Evolutionary conservation across 1,140 invertebrate species (phyloP).

Genomic region (Pygmarrhopalites habei): DNA sequence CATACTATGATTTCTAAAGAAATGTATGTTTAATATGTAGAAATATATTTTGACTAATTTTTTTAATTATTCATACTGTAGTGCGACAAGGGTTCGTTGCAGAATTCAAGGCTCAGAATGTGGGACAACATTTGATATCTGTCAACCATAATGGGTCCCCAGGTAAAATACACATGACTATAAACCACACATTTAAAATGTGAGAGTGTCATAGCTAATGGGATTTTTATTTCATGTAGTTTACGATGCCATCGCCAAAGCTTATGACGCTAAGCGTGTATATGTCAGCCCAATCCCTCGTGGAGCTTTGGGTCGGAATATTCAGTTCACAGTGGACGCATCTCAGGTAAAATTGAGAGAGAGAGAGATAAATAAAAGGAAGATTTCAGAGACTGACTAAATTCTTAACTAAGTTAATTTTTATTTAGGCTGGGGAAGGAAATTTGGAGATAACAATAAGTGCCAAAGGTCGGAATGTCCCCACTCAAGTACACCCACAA

Average conservation of each 20-base stretch:
- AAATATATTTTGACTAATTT: background rate
- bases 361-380: too few species aligned
- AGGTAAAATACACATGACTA: too few species aligned
- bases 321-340: conserved; percentile 89
- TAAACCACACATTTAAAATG: too few species aligned
- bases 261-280: conserved; percentile 84
- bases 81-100: conserved; percentile 63
- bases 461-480: conserved; percentile 85
- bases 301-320: conserved; percentile 68
- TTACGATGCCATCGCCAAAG: too few species aligned
- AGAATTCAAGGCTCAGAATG: conserved; percentile 81
- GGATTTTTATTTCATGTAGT: too few species aligned
- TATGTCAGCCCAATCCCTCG: conserved; percentile 75
- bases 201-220: conserved; percentile 58
- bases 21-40: conserved; percentile 1
- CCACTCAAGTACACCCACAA: conserved; percentile 94
- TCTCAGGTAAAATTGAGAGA: too few species aligned
- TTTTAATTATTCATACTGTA: conserved; percentile 2
- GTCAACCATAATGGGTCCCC: conserved; percentile 86
- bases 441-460: conserved; percentile 96
- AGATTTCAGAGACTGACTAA: too few species aligned
- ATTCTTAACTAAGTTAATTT: too few species aligned
- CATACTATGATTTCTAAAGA: too few species aligned
- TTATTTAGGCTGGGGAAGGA: conserved; percentile 96
- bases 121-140: conserved; percentile 80